Percentiles rank a stretch among this genome's conserved stretches.
Conservation (phyloP, 2,888 invertebrate species). For the Adelphocoris suturalis region DNA sequence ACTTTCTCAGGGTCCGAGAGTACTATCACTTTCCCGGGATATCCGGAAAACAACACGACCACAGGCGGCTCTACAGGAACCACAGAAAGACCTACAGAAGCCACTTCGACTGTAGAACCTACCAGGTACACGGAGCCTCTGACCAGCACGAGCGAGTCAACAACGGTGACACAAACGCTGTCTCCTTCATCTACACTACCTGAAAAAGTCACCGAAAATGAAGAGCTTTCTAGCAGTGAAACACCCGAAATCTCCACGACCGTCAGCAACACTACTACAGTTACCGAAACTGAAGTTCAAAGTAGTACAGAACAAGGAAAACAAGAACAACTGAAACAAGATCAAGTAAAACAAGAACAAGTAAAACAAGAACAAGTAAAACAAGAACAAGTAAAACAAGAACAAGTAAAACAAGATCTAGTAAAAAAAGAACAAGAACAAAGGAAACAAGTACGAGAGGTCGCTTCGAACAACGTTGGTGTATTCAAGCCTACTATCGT, state of each 20-base stretch:
- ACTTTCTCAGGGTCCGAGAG: not conserved
- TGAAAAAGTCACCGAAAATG: not conserved
- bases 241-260: not conserved
- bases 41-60: not conserved
- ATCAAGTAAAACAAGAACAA: no score
- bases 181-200: not conserved
- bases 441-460: no score
- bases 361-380: no score
- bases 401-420: no score
- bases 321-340: not conserved
- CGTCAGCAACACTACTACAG: not conserved
- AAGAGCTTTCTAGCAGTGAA: conserved; percentile 12
- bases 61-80: not conserved
- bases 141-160: conserved; percentile 9
- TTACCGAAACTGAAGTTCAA: not conserved
- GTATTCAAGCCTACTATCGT: no score
- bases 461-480: no score
- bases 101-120: not conserved
- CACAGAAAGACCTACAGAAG: not conserved
- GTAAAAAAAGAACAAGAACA: no score
- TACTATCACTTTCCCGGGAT: not conserved
- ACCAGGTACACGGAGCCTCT: conserved; percentile 53
- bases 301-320: not conserved
- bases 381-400: no score
- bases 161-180: not conserved